These are phyloP conservation scores for Galaxea fascicularis DNA, from an alignment of 92 coral and sea anemone genomes.

Conservation along the genomic window DNA sequence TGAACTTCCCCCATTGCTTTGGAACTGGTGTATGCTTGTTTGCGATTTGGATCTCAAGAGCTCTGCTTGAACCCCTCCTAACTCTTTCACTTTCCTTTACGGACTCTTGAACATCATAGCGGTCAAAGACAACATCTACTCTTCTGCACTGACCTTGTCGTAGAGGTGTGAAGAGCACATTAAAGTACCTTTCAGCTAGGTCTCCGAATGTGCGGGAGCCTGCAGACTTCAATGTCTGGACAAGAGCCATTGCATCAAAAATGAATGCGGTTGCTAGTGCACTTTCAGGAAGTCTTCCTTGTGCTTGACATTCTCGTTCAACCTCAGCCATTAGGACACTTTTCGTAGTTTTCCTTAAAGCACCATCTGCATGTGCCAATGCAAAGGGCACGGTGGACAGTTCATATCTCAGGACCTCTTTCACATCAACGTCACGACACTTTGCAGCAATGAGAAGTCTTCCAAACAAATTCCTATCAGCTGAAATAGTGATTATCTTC, in stretches of 20 bases:
- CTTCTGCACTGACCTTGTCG: constrained; percentile 45
- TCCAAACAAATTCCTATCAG: constrained; percentile 64
- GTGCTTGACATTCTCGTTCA: constrained; percentile 25
- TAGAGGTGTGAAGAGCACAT: constrained; percentile 22
- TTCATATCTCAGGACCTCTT: constrained; percentile 58
- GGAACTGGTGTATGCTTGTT: constrained; percentile 65
- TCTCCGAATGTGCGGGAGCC: constrained; percentile 63
- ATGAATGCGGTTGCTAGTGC: constrained; percentile 27
- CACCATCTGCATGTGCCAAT: constrained; percentile 70
- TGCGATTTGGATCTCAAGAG: constrained; percentile 64
- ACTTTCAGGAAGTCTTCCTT: constrained; percentile 45
- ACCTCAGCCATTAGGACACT: constrained; percentile 55
- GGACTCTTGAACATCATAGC: constrained; percentile 57
- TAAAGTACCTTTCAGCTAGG: constrained; percentile 41
- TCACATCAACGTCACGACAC: constrained; percentile 54
- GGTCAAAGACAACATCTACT: constrained; percentile 73
- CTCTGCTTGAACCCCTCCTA: constrained; percentile 56
- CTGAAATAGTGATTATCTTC: constrained; percentile 60
- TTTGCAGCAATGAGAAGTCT: constrained; percentile 64
- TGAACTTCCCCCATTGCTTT: constrained; percentile 66
- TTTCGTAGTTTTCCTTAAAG: constrained; percentile 53
- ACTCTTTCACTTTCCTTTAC: constrained; percentile 65
- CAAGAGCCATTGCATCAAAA: constrained; percentile 63
- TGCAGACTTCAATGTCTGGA: constrained; percentile 59
- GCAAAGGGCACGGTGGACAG: constrained; percentile 65